These are phyloP conservation scores for Hypselothyrea guttata DNA, from an alignment of 2,888 invertebrate genomes.

Conservation along the genomic window DNA sequence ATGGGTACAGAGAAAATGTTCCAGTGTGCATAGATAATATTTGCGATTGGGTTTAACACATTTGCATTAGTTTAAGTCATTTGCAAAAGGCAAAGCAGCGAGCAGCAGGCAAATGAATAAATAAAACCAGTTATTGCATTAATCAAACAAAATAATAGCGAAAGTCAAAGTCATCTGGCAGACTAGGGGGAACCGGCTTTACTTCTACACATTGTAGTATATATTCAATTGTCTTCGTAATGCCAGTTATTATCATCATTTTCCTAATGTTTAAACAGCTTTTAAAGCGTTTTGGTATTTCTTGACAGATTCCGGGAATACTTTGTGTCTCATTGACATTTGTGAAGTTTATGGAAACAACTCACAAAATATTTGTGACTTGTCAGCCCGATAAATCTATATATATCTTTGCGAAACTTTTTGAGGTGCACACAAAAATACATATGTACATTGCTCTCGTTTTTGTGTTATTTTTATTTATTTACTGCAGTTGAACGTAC, in stretches of 20 bases:
- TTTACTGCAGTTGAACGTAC: slow-evolving; percentile 19
- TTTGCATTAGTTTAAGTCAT: too few species aligned
- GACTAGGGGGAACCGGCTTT: not conserved
- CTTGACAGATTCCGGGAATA: slow-evolving; percentile 16
- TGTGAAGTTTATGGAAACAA: not conserved
- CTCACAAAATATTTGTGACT: too few species aligned
- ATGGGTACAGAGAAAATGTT: too few species aligned
- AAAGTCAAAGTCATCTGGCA: too few species aligned
- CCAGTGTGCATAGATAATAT: too few species aligned
- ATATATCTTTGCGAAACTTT: slow-evolving; percentile 5
- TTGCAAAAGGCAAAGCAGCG: too few species aligned
- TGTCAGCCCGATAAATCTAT: not conserved
- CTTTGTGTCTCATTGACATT: not conserved
- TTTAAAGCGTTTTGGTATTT: slow-evolving; percentile 8
- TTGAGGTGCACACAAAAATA: not conserved
- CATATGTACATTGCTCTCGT: not conserved
- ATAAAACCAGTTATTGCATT: slow-evolving; percentile 23
- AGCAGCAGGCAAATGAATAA: not conserved
- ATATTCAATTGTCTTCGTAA: not conserved
- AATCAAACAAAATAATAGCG: slow-evolving; percentile 28
- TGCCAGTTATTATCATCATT: not conserved
- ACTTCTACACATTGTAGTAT: not conserved
- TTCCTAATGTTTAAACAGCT: slow-evolving; percentile 42
- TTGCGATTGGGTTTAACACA: too few species aligned
- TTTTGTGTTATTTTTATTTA: not conserved